Evolutionary conservation across 2,113 vertebrate species (phyloP).

Genomic region (Anser cygnoides): DNA sequence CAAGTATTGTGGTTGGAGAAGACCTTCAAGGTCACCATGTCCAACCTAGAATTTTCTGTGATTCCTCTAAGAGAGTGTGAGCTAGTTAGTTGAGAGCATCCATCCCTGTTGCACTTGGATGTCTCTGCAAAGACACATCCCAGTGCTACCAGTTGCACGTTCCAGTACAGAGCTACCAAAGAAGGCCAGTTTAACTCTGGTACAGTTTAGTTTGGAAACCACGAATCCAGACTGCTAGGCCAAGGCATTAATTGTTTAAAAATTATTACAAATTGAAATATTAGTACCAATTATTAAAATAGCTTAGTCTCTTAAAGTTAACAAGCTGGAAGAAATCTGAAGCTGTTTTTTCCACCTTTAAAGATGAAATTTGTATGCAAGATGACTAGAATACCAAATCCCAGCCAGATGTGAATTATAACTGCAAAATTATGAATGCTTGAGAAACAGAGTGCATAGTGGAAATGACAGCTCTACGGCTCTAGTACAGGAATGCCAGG

Average conservation of each 20-base stretch:
- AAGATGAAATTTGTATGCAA: background rate
- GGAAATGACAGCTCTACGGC: conserved; percentile 8
- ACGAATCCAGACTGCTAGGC: background rate
- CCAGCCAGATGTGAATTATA: conserved; percentile 12
- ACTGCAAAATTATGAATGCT: background rate
- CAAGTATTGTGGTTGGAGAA: background rate
- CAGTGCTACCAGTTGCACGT: rapidly evolving
- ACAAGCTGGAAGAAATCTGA: background rate
- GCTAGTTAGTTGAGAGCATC: background rate
- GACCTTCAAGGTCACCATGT: background rate
- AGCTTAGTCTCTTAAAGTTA: background rate
- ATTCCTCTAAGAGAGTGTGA: background rate
- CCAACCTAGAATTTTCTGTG: background rate
- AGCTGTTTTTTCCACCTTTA: background rate
- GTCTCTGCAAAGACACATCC: background rate
- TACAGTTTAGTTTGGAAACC: background rate
- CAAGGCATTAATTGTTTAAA: background rate
- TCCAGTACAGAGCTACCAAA: background rate
- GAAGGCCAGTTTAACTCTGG: background rate
- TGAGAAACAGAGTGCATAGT: background rate
- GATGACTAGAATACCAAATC: background rate
- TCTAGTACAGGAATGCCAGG: background rate
- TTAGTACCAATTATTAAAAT: background rate
- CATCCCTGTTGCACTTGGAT: rapidly evolving
- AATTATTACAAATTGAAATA: background rate